Evolutionary conservation across 2,888 invertebrate species (phyloP), one percentile per base, ranked within the genome.

Genomic region (Gymnosoma rotundatum): DNA sequence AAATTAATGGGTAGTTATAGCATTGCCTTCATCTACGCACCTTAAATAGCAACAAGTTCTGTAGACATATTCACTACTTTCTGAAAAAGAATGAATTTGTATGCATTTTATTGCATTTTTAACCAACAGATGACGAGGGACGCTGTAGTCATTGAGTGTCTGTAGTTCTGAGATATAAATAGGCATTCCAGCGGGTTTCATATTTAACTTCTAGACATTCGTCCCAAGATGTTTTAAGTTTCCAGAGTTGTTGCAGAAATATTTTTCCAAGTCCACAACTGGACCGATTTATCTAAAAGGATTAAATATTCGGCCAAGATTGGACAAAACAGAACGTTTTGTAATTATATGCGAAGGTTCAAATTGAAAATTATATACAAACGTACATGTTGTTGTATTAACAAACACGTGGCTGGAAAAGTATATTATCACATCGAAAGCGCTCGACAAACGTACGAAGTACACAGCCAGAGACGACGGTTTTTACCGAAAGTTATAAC

Each of bases 281-380:
- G 56, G 56, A 25, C 45, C 61, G 14, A 83, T 48, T 42, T 73
- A n/a, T 3, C 78, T 78, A 7, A 75, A 52, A 20, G 83, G 83
- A 61, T 83, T 78, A 74, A 79, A 83, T 4, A 83, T 74, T 58
- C 36, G 58, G 1, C 36, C 63, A n/a, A 75, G 9, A 21, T 74
- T 74, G 18, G 61, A 73, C 1, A 83, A 36, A 12, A 76, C 66
- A 5, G 14, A 32, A n/a, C 83, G 54, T 48, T 80, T 73, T 7
- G 74, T 80, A 16, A 48, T 69, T 36, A 5, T 48, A 25, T 61
- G 32, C 5, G 36, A 60, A 8, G 50, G 14, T 58, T 73, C 60
- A 7, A 50, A 50, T 18, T 1, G 4, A 9, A 50, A 50, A 18
- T 50, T 1, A 18, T 50, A 50, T 3, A 50, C 18, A 18, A 83